Evolutionary conservation across 2,113 vertebrate species (phyloP), one percentile per base, ranked within the genome.

Genomic region (Ochotona princeps): DNA sequence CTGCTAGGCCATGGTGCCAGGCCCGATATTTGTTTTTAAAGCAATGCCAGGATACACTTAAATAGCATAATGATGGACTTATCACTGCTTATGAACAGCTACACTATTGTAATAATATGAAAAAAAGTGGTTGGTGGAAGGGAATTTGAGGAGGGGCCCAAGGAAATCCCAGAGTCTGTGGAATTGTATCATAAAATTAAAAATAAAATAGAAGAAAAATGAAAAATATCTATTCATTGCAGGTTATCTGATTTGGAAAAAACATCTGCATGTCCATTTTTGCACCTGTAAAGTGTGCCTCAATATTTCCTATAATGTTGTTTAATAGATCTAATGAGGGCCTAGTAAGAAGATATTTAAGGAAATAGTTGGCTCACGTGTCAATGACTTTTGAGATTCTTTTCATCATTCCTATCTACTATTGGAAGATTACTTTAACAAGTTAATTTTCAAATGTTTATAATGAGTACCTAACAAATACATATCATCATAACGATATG

Each of bases 351-450:
- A 54, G 51, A 83, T 15, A 35, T 6, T 70, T 63, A 79, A 32
- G 49, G 38, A 92, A 96, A 93, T 1, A 49, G 6, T 61, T 82
- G 78, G 49, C 61, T 90, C 25, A 28, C 32, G 30, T 92, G 75
- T 90, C 63, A 92, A 65, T 32, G 81, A 32, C 20, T 92, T 87
- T 61, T 73, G 47, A 76, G n/a, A 72, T 38, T 78, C 86, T 79
- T 92, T 89, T 87, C 5, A 57, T 49, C 67, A 73, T 21, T 85
- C 78, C 6, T 66, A n/a, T 20, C 87, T 75, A 28, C 7, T 70
- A 15, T 91, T 83, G 38, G 83, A 83, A 49, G 15, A 79, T 93
- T 83, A 70, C 82, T 92, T 96, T 80, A 89, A 75, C 26, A 66
- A 80, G 70, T 67, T 95, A 81, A 70, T 83, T 51, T 74, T 21